phyloP scores from a whole-genome alignment of 2,888 invertebrate genomes.

The Hydraecia micacea region DNA sequence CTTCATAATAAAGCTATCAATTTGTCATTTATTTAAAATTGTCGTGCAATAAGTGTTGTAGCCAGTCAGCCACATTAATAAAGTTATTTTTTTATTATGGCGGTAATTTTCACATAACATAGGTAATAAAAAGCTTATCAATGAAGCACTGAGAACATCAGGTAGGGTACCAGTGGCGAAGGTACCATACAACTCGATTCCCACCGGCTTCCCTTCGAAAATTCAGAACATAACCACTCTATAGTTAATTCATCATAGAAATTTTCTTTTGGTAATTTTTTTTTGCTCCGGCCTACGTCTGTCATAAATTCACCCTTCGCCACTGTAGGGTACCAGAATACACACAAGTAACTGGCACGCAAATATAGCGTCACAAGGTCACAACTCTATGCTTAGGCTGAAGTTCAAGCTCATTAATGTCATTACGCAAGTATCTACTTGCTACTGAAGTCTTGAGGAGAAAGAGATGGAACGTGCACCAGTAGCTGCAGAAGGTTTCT shows the following conservation, averaged over 20 bases:
- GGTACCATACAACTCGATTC: no score
- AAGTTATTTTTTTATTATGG: background rate
- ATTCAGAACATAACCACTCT: no score
- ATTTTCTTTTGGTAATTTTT: no score
- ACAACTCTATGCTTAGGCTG: background rate
- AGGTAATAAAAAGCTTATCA: background rate
- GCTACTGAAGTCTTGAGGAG: background rate
- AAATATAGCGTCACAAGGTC: background rate
- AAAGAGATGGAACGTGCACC: background rate
- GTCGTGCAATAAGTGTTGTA: background rate
- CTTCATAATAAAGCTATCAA: constrained; percentile 7
- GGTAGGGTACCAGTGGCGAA: no score
- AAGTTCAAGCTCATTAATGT: background rate
- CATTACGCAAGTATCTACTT: background rate
- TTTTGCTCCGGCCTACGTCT: no score
- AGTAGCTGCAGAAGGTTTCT: background rate
- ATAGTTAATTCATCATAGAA: no score
- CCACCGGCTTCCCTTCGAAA: no score
- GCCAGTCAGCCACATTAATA: background rate
- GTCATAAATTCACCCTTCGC: no score
- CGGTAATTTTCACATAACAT: background rate
- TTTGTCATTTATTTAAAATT: constrained; percentile 21
- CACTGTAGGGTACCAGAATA: background rate
- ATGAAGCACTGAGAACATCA: background rate
- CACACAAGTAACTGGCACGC: background rate